A percentile compares a stretch with the other conserved stretches of the same genome.
phyloP scores from a whole-genome alignment of 2,113 vertebrate species.

The Psettodes erumei region DNA sequence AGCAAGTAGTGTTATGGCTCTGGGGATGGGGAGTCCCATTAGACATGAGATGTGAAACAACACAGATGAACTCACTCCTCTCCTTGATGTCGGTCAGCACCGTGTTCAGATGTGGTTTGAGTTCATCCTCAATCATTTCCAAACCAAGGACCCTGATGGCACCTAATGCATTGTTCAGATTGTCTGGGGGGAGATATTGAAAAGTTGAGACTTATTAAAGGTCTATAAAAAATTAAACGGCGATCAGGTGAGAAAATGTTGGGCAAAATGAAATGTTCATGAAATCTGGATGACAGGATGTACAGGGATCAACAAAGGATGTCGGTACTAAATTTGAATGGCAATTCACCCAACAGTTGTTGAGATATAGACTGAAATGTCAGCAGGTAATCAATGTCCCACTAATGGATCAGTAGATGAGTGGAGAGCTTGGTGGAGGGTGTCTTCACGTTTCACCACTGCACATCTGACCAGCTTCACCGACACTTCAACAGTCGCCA shows the following conservation, averaged over 20 bases:
- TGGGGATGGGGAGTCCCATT: not conserved
- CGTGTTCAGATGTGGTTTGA: conserved; percentile 79
- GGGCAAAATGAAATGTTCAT: too few relatives aligned
- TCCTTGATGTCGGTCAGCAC: conserved; percentile 72
- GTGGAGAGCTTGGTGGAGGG: not conserved
- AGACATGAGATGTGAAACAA: not conserved
- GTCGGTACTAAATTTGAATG: too few relatives aligned
- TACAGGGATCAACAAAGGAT: too few relatives aligned
- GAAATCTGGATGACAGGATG: too few relatives aligned
- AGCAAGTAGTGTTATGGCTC: not conserved
- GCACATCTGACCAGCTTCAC: not conserved
- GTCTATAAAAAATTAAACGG: not conserved
- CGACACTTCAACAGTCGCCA: conserved; percentile 1
- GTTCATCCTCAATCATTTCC: conserved; percentile 78
- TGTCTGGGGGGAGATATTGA: conserved; percentile 53
- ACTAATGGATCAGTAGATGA: too few relatives aligned
- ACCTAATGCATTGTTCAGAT: conserved; percentile 75
- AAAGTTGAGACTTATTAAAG: not conserved
- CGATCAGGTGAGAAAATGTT: not conserved
- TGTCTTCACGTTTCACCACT: not conserved
- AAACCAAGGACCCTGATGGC: conserved; percentile 79
- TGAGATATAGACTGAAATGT: not conserved
- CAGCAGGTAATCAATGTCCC: not conserved
- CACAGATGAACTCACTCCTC: conserved; percentile 66
- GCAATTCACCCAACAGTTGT: not conserved